Conservation (phyloP, 2,113 vertebrate genomes). For the Otocyon megalotis region DNA sequence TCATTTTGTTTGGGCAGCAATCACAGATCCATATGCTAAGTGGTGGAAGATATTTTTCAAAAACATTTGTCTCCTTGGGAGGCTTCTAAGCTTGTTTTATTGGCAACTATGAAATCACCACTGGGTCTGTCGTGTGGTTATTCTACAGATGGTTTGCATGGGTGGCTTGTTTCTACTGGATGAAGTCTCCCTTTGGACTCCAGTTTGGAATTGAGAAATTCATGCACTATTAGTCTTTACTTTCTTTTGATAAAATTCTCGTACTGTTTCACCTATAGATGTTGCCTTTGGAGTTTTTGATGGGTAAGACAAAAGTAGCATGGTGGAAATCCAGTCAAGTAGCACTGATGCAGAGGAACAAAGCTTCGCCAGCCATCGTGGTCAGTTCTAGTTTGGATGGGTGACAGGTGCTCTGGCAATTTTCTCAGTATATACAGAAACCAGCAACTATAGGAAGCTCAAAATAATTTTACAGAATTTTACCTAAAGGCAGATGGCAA, state of each 20-base stretch:
- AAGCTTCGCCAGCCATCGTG: not conserved
- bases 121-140: slow-evolving; percentile 83
- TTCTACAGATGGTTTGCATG: slow-evolving; percentile 84
- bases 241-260: slow-evolving; percentile 79
- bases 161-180: slow-evolving; percentile 79
- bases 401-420: slow-evolving; percentile 46
- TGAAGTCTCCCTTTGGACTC: slow-evolving; percentile 81
- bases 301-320: slow-evolving; percentile 17
- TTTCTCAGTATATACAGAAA: not conserved
- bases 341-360: not conserved
- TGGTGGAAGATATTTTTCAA: slow-evolving; percentile 79
- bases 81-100: slow-evolving; percentile 81
- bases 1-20: slow-evolving; percentile 73
- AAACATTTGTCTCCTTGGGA: slow-evolving; percentile 81
- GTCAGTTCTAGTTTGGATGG: not conserved
- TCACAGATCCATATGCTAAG: slow-evolving; percentile 66
- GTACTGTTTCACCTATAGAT: slow-evolving; percentile 61
- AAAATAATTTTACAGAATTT: slow-evolving; percentile 55
- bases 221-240: slow-evolving; percentile 77
- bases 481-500: slow-evolving; percentile 57
- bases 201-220: slow-evolving; percentile 79
- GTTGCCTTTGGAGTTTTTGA: slow-evolving; percentile 49
- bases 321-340: not conserved
- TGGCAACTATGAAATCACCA: slow-evolving; percentile 85
- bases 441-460: not conserved